Conservation (phyloP, 2,113 vertebrate species). For the Chlamydotis undulata region DNA sequence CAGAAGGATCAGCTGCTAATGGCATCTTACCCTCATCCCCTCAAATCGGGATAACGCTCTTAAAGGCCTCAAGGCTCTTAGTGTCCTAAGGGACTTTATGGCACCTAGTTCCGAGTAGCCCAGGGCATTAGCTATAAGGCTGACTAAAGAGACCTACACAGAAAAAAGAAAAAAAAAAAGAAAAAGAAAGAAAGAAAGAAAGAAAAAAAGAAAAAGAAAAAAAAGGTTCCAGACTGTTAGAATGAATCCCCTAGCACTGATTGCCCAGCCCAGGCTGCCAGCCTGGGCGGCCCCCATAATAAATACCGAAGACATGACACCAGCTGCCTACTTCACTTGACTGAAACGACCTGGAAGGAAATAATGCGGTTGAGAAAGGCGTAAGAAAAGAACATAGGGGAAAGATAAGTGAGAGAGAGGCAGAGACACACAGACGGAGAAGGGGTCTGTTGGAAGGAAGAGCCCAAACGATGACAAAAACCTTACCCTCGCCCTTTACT, state of each 20-base stretch:
- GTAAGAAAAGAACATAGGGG: slow-evolving; percentile 71
- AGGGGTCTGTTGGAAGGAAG: slow-evolving; percentile 81
- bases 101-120: slow-evolving; percentile 99
- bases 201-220: slow-evolving; percentile 82
- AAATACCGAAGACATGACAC: slow-evolving; percentile 78
- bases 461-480: slow-evolving; percentile 92
- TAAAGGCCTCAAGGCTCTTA: slow-evolving; percentile 99
- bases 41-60: slow-evolving; percentile 99
- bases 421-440: slow-evolving; percentile 82
- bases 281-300: slow-evolving; percentile 59
- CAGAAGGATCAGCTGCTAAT: slow-evolving; percentile 99
- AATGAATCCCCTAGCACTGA: slow-evolving; percentile 90
- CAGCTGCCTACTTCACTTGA: slow-evolving; percentile 85
- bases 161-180: slow-evolving; percentile 91
- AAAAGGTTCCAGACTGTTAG: slow-evolving; percentile 99
- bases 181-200: slow-evolving; percentile 83
- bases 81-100: slow-evolving; percentile 99
- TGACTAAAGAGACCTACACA: slow-evolving; percentile 99
- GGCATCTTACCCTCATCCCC: slow-evolving; percentile 99
- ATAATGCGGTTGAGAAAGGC: slow-evolving; percentile 88
- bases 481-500: slow-evolving; percentile 98
- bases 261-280: slow-evolving; percentile 77
- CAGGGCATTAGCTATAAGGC: slow-evolving; percentile 99
- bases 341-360: slow-evolving; percentile 98
- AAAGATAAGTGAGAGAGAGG: slow-evolving; percentile 71